phyloP scores from a whole-genome alignment of 2,888 invertebrate genomes.

The Cyclophora punctaria region DNA sequence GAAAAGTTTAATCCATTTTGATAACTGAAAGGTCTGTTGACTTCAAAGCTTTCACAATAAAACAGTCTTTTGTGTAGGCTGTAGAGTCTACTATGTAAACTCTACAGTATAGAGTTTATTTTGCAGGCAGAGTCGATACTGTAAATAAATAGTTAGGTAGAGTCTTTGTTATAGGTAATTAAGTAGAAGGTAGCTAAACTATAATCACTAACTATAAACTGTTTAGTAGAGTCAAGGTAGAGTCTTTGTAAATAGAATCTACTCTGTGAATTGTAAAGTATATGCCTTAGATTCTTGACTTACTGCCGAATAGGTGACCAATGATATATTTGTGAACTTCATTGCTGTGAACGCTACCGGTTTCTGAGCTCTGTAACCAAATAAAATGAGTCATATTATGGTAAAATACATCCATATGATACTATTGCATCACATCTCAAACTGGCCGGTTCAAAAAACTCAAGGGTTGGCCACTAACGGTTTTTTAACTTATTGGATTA shows the following conservation, averaged over 20 bases:
- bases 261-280: background rate
- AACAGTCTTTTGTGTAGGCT: too few relatives aligned
- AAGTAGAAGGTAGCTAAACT: background rate
- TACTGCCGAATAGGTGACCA: slow-evolving; percentile 60
- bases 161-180: background rate
- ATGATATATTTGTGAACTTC: slow-evolving; percentile 61
- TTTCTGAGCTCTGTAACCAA: slow-evolving; percentile 48
- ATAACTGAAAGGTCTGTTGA: background rate
- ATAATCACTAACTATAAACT: background rate
- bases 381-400: too few relatives aligned
- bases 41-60: too few relatives aligned
- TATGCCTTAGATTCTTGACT: slow-evolving; percentile 6
- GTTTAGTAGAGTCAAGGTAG: background rate
- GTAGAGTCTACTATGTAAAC: too few relatives aligned
- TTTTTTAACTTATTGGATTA: too few relatives aligned
- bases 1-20: background rate
- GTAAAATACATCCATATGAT: too few relatives aligned
- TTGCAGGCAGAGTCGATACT: too few relatives aligned
- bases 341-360: slow-evolving; percentile 64
- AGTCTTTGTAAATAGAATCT: background rate
- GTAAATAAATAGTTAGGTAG: background rate
- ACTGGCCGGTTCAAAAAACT: background rate
- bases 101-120: too few relatives aligned
- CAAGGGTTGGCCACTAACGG: too few relatives aligned
- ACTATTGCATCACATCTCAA: background rate